phyloP scores from a whole-genome alignment of 2,888 invertebrate genomes.

The Cantharis rufa region DNA sequence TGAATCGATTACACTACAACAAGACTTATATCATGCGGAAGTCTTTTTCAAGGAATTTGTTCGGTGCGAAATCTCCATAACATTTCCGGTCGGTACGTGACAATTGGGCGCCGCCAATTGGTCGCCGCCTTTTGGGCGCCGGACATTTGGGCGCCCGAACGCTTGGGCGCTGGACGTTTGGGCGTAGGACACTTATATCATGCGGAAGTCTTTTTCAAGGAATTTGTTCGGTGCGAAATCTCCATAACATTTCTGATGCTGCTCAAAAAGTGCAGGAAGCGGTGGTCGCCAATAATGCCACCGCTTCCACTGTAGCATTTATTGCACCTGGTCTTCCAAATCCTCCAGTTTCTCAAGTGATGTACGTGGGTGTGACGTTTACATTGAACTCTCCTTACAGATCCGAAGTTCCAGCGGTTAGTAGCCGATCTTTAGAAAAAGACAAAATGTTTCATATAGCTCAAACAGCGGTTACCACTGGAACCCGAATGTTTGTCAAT shows the following conservation, averaged over 20 bases:
- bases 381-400: conserved; percentile 85
- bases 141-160: no score
- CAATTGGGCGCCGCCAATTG: no score
- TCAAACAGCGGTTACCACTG: conserved; percentile 86
- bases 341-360: conserved; percentile 87
- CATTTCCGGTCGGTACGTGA: no score
- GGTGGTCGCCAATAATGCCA: conserved; percentile 93
- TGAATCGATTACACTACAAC: conserved; percentile 91
- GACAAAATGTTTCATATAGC: conserved; percentile 90
- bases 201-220: conserved; percentile 93
- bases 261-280: conserved; percentile 81
- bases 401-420: conserved; percentile 91
- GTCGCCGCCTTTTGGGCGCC: no score
- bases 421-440: conserved; percentile 86
- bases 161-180: no score
- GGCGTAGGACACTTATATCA: conserved; percentile 84
- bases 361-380: conserved; percentile 95
- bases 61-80: conserved; percentile 83
- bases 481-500: conserved; percentile 90
- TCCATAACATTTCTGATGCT: conserved; percentile 86
- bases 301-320: conserved; percentile 94
- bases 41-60: conserved; percentile 88
- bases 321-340: conserved; percentile 94
- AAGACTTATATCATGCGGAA: conserved; percentile 89
- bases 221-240: conserved; percentile 83